A percentile compares a stretch with the other conserved stretches of the same genome.
Evolutionary conservation across 2,888 invertebrate species (phyloP).

Genomic region (Brachyptera putata): DNA sequence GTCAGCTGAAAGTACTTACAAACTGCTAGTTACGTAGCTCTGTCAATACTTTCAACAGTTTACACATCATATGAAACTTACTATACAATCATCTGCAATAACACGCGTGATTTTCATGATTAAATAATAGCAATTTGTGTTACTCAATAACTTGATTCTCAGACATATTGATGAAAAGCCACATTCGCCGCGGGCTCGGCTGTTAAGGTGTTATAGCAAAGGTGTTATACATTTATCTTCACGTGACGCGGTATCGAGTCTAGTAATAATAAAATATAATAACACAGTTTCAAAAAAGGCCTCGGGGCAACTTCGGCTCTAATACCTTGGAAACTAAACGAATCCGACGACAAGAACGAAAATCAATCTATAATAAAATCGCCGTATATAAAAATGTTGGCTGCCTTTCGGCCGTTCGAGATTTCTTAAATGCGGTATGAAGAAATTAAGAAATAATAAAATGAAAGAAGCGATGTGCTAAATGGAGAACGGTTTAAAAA

Average conservation of each 20-base stretch:
- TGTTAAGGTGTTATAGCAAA: conserved; percentile 21
- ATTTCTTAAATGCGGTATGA: no score
- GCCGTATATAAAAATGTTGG: no score
- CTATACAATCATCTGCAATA: conserved; percentile 19
- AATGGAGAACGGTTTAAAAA: no score
- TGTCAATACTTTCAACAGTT: no score
- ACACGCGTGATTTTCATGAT: conserved; percentile 24
- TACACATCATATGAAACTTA: no score
- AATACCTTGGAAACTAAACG: conserved; percentile 10
- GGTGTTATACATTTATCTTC: conserved; percentile 24
- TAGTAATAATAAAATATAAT: conserved; percentile 26
- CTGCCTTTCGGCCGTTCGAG: conserved; percentile 2
- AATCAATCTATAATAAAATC: conserved; percentile 6
- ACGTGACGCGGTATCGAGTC: conserved; percentile 14
- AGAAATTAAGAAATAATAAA: conserved; percentile 11
- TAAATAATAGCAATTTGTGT: conserved; percentile 20
- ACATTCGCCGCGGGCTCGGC: conserved; percentile 7
- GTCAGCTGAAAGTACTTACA: no score
- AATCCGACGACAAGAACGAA: conserved; percentile 14
- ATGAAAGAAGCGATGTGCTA: no score
- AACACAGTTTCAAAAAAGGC: conserved; percentile 9
- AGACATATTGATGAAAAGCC: conserved; percentile 18
- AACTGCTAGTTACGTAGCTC: no score
- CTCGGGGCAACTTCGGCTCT: not conserved
- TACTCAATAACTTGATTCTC: conserved; percentile 3